These are phyloP conservation scores for Bellardia bayeri DNA, from an alignment of 2,888 invertebrate species.

Conservation along the genomic window DNA sequence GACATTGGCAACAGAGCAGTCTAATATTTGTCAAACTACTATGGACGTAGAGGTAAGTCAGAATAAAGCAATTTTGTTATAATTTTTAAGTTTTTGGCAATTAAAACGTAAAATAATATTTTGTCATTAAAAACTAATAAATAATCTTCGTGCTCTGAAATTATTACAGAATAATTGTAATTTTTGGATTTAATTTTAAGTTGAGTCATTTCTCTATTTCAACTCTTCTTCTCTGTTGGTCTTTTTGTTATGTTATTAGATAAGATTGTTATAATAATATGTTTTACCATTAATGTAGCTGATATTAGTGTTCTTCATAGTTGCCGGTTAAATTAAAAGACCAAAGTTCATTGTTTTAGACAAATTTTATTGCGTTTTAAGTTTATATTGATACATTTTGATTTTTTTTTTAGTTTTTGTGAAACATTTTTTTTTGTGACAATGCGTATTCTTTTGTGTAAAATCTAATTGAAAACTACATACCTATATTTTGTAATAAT, in stretches of 20 bases:
- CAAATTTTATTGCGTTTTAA: conserved; percentile 6
- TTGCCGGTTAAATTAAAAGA: background rate
- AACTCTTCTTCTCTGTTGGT: background rate
- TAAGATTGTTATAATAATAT: conserved; percentile 23
- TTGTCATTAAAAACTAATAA: background rate
- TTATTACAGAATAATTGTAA: background rate
- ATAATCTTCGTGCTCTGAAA: background rate
- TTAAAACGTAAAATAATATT: background rate
- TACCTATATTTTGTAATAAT: too few species aligned
- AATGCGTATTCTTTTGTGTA: too few species aligned
- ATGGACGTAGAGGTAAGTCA: conserved; percentile 76
- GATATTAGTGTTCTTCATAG: background rate
- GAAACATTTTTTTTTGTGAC: too few species aligned
- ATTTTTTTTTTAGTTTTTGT: too few species aligned
- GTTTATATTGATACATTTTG: background rate
- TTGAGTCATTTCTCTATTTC: background rate
- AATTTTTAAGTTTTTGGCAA: too few species aligned
- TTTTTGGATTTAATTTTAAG: background rate
- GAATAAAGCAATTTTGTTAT: conserved; percentile 24
- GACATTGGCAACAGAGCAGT: conserved; percentile 75
- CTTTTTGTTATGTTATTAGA: conserved; percentile 35
- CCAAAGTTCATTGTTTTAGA: conserved; percentile 14
- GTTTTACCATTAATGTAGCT: background rate
- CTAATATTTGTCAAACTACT: conserved; percentile 66
- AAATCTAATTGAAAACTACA: too few species aligned